Base-by-base conservation (phyloP, 2,113 vertebrate species). In the Solea senegalensis region DNA sequence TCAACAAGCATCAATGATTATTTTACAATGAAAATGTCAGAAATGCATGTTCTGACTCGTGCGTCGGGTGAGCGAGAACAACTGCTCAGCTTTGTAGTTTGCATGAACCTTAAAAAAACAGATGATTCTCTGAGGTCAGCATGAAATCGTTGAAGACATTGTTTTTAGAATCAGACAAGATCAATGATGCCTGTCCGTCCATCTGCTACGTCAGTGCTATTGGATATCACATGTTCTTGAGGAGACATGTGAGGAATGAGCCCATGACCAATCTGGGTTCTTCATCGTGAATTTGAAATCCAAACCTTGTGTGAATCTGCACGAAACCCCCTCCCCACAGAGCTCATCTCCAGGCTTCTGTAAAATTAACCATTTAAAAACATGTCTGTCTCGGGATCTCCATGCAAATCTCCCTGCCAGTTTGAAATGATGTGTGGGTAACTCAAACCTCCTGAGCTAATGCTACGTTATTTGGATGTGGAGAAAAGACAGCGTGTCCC, bases 291-390 rank as follows among this genome's bases (percentile, higher is more conserved):
- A 72, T 9, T 55, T 69, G 89, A 90, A 92, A 93, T 81, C 70
- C 79, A 86, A 92, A 80, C 84, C 78, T 63, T 85, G 86, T 89
- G 90, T 83, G 81, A 90, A 82, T 73, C 69, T 34, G 34, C 34
- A 34, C 34, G 34, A 4, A 34, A 34, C 3, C 34, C 34, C 34
- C 34, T 34, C 61, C 69, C 56, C 52, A 59, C n/a, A 27, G 7
- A 45, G 65, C 72, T 53, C 34, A 63, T 73, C 71, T 26, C 21
- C 40, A 43, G 73, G 69, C 75, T 62, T 3, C 83, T 86, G 86
- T 72, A 64, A 80, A 88, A 76, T 86, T 53, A 82, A 64, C 63
- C 66, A 74, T 90, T 83, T 69, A 34, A 75, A 34, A 83, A 12
- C 61, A 59, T 57, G 69, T 84, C 84, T 60, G 2, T 86, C 89